These are phyloP conservation scores for Melolontha melolontha DNA, from an alignment of 2,888 invertebrate species.

Conservation along the genomic window DNA sequence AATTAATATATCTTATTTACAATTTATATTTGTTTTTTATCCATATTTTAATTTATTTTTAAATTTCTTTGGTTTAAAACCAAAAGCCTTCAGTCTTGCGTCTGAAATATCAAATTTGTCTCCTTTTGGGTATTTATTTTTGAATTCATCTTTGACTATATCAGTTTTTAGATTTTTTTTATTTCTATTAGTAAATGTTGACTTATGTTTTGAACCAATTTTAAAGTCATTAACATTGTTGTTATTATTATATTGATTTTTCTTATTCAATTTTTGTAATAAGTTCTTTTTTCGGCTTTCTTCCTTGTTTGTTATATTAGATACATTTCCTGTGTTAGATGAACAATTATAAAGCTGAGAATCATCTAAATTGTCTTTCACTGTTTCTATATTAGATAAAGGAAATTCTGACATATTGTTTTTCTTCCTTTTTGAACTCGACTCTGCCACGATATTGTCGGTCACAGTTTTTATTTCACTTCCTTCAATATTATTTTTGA, in stretches of 20 bases:
- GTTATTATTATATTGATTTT: not conserved
- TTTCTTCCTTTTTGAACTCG: constrained; percentile 45
- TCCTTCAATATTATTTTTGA: constrained; percentile 40
- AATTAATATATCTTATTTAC: no score
- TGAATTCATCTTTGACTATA: constrained; percentile 15
- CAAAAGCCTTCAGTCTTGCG: constrained; percentile 89
- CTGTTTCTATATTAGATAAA: no score
- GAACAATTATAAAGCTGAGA: no score
- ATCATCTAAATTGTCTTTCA: no score
- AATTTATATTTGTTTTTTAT: constrained; percentile 3
- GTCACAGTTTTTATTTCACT: constrained; percentile 32
- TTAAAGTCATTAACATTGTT: no score
- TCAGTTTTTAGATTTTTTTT: no score
- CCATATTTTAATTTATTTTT: constrained; percentile 79
- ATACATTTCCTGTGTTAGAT: constrained; percentile 41
- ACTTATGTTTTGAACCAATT: no score
- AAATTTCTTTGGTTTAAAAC: constrained; percentile 91
- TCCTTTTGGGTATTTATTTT: constrained; percentile 26
- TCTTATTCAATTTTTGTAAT: constrained; percentile 13
- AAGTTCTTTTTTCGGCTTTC: constrained; percentile 24
- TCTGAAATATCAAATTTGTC: constrained; percentile 70
- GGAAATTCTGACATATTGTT: constrained; percentile 31
- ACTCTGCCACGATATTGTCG: constrained; percentile 44
- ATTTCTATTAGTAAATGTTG: no score
- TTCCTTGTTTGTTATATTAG: constrained; percentile 28